A percentile compares a stretch with the other conserved stretches of the same genome.
Evolutionary conservation across 1,140 invertebrate species (phyloP).

Genomic region (Leptinotarsa defecta): DNA sequence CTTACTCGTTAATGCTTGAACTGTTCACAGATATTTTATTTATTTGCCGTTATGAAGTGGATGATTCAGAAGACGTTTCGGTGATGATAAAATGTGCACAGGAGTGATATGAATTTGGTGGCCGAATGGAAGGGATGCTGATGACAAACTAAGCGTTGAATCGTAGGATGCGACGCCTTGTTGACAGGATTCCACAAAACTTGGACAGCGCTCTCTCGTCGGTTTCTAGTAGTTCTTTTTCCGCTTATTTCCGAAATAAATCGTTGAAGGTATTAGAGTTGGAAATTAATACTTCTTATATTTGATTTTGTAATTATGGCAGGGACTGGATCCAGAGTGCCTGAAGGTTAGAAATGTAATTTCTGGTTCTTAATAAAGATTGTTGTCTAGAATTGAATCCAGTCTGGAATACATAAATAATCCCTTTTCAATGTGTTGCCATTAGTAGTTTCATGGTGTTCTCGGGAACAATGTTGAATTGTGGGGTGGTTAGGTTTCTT

Average conservation of each 20-base stretch:
- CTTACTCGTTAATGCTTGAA: not conserved
- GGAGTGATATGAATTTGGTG: constrained; percentile 24
- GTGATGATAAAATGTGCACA: not conserved
- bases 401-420: too few relatives aligned
- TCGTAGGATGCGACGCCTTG: not conserved
- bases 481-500: too few relatives aligned
- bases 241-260: not conserved
- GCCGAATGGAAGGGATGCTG: constrained; percentile 24
- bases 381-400: too few relatives aligned
- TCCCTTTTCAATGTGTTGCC: too few relatives aligned
- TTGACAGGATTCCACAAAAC: constrained; percentile 24
- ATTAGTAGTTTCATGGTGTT: too few relatives aligned
- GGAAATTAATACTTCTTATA: too few relatives aligned
- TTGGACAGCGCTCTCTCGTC: constrained; percentile 24
- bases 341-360: too few relatives aligned
- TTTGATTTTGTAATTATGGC: too few relatives aligned
- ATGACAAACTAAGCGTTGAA: constrained; percentile 25
- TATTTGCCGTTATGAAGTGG: too few relatives aligned
- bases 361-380: too few relatives aligned
- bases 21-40: not conserved
- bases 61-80: not conserved
- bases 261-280: not conserved
- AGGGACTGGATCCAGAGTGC: too few relatives aligned
- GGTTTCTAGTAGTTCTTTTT: constrained; percentile 15
- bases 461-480: too few relatives aligned